Evolutionary conservation across 2,888 invertebrate genomes (phyloP), one percentile per base, ranked within the genome.

Genomic region (Drosophila incognita): DNA sequence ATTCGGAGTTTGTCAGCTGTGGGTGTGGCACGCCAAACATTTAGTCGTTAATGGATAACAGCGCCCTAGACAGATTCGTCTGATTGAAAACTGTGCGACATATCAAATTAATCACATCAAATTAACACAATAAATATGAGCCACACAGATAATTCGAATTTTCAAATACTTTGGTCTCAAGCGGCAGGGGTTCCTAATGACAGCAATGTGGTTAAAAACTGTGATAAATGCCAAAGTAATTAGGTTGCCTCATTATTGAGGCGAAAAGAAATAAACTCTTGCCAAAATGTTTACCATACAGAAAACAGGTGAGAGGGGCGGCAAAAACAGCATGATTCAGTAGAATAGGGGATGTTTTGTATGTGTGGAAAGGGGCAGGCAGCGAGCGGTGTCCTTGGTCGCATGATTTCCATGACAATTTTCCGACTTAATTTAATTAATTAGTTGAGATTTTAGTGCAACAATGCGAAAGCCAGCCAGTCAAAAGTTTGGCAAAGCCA

Each of bases 221-320:
- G 66, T 79, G 79, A 76, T 79, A 81, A 80, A 81, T 80, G 75
- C 81, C 81, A 80, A 81, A 80, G 81, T 80, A 80, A 80, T 80
- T 80, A 72, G 78, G 69, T 67, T 66, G 70, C 80, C 68, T 38
- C 67, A 36, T 46, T 40, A 73, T 59, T 76, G 77, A 74, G 64
- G 51, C 62, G 27, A 56, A 68, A 42, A 33, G 56, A 33, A 62
- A 24, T 15, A 24, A 24, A 36, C 54, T 66, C 38, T 60, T 67
- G 76, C 76, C 68, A 68, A 76, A 62, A 54, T 29, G 40, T 36
- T 31, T 29, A n/a, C 27, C n/a, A 31, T 15, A 42, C 21, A 2
- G 21, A 51, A 21, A 53, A 59, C 46, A 59, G 53, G 48, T 42
- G 33, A 46, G 38, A 38, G 40, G 13, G 21, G 4, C 15, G 21